Evolutionary conservation across 2,888 invertebrate species (phyloP).

Genomic region (Lutraria lutraria): DNA sequence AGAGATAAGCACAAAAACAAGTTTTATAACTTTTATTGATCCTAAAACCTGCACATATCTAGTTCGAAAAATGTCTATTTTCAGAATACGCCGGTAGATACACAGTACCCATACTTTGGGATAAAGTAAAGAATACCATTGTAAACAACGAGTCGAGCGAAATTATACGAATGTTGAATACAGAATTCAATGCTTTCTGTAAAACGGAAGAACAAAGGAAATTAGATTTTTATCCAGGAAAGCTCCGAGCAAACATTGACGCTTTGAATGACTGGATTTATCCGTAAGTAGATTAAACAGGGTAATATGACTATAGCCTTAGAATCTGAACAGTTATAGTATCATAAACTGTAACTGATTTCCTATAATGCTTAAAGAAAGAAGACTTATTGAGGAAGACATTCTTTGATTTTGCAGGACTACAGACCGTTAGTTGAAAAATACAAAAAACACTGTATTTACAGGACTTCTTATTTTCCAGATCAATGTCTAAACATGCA

Average conservation of each 20-base stretch:
- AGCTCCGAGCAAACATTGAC: constrained; percentile 79
- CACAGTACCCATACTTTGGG: constrained; percentile 85
- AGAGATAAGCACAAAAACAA: neutral
- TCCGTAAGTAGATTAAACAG: constrained; percentile 75
- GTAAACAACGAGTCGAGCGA: constrained; percentile 86
- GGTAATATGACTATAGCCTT: no score
- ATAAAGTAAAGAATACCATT: constrained; percentile 81
- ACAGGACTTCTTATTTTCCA: no score
- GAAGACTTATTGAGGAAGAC: neutral
- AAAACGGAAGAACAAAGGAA: constrained; percentile 78
- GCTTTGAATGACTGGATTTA: constrained; percentile 83
- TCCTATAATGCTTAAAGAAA: no score
- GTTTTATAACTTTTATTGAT: no score
- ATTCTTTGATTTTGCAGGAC: neutral
- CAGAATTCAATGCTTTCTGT: constrained; percentile 84
- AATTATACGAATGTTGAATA: constrained; percentile 85
- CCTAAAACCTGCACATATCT: no score
- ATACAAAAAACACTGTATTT: neutral
- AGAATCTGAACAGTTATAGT: no score
- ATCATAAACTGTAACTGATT: no score
- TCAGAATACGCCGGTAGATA: constrained; percentile 80
- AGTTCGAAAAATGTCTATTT: neutral
- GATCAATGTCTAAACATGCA: no score
- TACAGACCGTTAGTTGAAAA: neutral
- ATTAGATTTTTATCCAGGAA: constrained; percentile 82